Conservation (phyloP, 1,140 invertebrate genomes). For the Rhagoletis zephyria region DNA sequence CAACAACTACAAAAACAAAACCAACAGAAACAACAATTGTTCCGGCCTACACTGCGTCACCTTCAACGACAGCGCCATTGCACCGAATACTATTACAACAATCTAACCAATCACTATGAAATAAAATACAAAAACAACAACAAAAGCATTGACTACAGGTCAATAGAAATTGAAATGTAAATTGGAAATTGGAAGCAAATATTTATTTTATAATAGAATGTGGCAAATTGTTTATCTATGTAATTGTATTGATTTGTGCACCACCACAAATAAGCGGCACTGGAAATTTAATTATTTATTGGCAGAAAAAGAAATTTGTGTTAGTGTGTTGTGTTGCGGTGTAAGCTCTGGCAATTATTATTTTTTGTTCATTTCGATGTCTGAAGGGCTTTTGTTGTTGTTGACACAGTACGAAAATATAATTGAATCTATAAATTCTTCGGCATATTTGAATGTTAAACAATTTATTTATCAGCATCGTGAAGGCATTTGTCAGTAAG, state of each 20-base stretch:
- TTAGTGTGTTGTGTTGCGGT: no score
- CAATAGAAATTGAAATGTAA: conserved; percentile 39
- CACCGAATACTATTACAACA: conserved; percentile 45
- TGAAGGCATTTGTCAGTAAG: no score
- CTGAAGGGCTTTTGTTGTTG: conserved; percentile 16
- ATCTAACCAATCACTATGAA: conserved; percentile 39
- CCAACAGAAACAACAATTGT: not conserved
- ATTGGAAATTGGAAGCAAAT: conserved; percentile 13
- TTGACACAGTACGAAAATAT: not conserved
- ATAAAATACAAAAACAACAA: not conserved
- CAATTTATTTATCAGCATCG: no score
- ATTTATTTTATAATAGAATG: conserved; percentile 23
- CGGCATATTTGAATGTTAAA: no score
- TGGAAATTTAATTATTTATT: not conserved
- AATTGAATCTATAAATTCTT: not conserved
- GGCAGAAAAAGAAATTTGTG: not conserved
- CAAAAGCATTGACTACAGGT: conserved; percentile 28
- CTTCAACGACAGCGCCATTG: not conserved
- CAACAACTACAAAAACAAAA: not conserved
- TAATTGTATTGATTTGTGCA: conserved; percentile 36
- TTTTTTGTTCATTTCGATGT: not conserved
- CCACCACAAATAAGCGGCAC: not conserved
- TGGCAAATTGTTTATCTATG: conserved; percentile 27
- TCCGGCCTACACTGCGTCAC: not conserved
- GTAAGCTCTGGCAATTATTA: not conserved